Conservation (phyloP, 2,888 invertebrate genomes). For the Nomada fabriciana region DNA sequence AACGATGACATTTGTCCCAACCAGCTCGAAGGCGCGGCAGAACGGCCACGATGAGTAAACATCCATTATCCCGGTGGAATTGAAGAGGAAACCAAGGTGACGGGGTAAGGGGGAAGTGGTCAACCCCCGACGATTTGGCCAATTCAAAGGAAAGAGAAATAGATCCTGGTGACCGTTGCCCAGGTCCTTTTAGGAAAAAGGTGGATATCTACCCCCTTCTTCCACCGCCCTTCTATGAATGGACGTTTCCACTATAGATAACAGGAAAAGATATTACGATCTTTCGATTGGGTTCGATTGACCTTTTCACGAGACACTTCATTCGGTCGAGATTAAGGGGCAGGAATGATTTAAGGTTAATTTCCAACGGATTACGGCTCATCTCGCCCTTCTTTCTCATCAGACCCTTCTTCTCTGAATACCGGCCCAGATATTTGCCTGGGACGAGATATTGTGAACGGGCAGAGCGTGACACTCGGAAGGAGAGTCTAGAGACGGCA, state of each 20-base stretch:
- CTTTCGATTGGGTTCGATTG: constrained; percentile 74
- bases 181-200: constrained; percentile 55
- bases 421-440: constrained; percentile 32
- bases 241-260: constrained; percentile 65
- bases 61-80: constrained; percentile 63
- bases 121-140: constrained; percentile 58
- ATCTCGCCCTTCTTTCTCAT: constrained; percentile 39
- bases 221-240: constrained; percentile 44
- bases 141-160: constrained; percentile 67
- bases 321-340: constrained; percentile 65
- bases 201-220: constrained; percentile 27
- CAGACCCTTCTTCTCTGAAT: constrained; percentile 15
- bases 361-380: constrained; percentile 71
- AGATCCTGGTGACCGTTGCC: constrained; percentile 66
- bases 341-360: constrained; percentile 74
- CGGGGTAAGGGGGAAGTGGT: constrained; percentile 1
- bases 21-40: neutral
- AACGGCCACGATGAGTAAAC: constrained; percentile 64
- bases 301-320: constrained; percentile 70
- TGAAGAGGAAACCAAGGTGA: constrained; percentile 8
- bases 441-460: constrained; percentile 29
- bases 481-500: neutral
- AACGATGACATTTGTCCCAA: constrained; percentile 48
- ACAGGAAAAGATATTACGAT: constrained; percentile 73
- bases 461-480: neutral